Percentiles rank a stretch among this genome's conserved stretches.
Conservation (phyloP, 2,113 vertebrate species). For the Silurus asotus region DNA sequence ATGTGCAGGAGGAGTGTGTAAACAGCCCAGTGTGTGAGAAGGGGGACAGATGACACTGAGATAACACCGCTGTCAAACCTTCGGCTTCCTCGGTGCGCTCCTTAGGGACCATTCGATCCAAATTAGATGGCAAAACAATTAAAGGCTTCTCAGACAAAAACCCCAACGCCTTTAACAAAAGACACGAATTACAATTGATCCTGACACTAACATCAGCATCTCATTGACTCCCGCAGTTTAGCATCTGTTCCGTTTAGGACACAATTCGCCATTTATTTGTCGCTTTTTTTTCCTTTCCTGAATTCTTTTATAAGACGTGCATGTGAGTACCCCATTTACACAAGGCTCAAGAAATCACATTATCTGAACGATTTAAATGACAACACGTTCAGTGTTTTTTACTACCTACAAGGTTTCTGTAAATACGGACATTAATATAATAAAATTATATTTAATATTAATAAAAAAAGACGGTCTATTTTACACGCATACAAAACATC, state of each 20-base stretch:
- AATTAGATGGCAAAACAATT: slow-evolving; percentile 80
- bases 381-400: not conserved
- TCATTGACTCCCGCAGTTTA: slow-evolving; percentile 72
- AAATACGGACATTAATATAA: not conserved
- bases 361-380: not conserved
- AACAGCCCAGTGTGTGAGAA: slow-evolving; percentile 61
- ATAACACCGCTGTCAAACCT: slow-evolving; percentile 70
- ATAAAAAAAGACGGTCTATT: not conserved
- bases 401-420: not conserved
- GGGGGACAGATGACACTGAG: slow-evolving; percentile 63
- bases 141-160: slow-evolving; percentile 57
- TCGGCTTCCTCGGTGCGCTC: slow-evolving; percentile 75
- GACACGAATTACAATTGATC: slow-evolving; percentile 77
- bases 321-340: not conserved
- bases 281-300: too few relatives aligned
- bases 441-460: too few relatives aligned
- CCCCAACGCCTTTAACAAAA: slow-evolving; percentile 72
- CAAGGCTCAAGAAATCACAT: not conserved
- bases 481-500: not conserved
- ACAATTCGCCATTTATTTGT: slow-evolving; percentile 20
- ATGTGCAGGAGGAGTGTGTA: slow-evolving; percentile 42
- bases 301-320: not conserved
- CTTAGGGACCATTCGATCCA: slow-evolving; percentile 73
- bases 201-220: slow-evolving; percentile 69
- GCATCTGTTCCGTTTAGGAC: slow-evolving; percentile 76